Conservation (phyloP, 2,797 vertebrate genomes). For the Aselliscus stoliczkanus region DNA sequence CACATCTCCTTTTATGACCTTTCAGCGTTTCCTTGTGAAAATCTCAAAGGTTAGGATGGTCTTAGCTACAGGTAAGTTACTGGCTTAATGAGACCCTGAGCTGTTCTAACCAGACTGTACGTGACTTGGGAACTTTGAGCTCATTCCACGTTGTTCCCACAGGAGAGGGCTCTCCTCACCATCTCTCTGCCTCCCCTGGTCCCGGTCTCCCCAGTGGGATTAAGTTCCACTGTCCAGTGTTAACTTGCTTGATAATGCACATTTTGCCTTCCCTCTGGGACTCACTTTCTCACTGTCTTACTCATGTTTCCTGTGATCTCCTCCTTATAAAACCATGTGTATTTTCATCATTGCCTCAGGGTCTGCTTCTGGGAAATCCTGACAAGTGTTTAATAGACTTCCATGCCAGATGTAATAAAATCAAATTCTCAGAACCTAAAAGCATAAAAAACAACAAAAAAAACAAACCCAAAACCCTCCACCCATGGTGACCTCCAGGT, state of each 20-base stretch:
- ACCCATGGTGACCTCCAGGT: not conserved
- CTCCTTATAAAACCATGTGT: not conserved
- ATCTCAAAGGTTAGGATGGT: not conserved
- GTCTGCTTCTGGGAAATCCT: constrained; percentile 29
- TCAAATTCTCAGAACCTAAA: constrained; percentile 1
- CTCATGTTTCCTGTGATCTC: not conserved
- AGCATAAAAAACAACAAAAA: not conserved
- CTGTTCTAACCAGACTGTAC: not conserved
- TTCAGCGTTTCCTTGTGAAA: not conserved
- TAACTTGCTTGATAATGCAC: not conserved
- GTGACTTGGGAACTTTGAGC: not conserved
- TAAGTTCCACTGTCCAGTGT: not conserved
- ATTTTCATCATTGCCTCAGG: not conserved
- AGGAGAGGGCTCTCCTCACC: not conserved
- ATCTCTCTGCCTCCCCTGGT: not conserved
- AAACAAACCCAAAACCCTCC: not conserved
- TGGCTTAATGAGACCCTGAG: not conserved
- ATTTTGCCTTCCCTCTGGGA: not conserved
- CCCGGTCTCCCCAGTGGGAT: not conserved
- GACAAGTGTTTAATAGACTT: not conserved
- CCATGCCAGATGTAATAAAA: constrained; percentile 24
- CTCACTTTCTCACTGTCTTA: not conserved
- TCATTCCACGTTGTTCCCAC: not conserved
- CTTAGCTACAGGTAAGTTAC: not conserved
- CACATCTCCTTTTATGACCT: not conserved